Evolutionary conservation across 2,113 vertebrate genomes (phyloP), one percentile per base, ranked within the genome.

Genomic region (Patagioenas fasciata): DNA sequence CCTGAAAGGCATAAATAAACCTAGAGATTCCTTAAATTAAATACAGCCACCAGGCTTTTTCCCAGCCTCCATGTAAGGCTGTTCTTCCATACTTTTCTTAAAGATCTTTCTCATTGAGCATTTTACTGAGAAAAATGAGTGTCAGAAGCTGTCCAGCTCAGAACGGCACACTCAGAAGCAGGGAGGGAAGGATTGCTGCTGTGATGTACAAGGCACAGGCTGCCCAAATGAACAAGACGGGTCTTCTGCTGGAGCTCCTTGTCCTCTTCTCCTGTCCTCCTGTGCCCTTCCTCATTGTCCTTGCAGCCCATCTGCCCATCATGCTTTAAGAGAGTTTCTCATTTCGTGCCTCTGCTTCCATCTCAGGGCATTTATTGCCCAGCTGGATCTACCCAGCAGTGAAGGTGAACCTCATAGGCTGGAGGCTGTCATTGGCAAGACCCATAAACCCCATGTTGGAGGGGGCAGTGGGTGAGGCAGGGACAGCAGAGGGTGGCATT

Each of bases 401-500:
- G 51, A 66, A 42, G 6, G 9, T 60, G 50, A 75, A 34, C 23
- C 34, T 50, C 4, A 1, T 15, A 42, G 53, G 5, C 13, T 67
- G 66, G 48, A 31, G 24, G 14, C 26, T 14, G 10, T 14, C 48
- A 31, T 7, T 8, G 7, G 24, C 28, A 67, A 23, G 44, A 60
- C 71, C 26, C 19, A 19, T 24, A 50, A 65, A 29, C 10, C 53
- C 42, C 32, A 8, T 6, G 11, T 2, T 71, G 44, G 23, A 66
- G 77, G 11, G 23, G 18, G 13, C 34, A 50, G 54, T 50, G 28
- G 26, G 36, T 69, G 54, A 80, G 40, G 47, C 50, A 67, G 16
- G 13, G 28, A 16, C 1, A 2, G 28, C 38, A 34, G 38, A 34
- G 78, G 34, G 15, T 53, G 31, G 13, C 0, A 0, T 34, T 71